phyloP scores from a whole-genome alignment of 2,113 vertebrate genomes.

The Nipponia nippon region DNA sequence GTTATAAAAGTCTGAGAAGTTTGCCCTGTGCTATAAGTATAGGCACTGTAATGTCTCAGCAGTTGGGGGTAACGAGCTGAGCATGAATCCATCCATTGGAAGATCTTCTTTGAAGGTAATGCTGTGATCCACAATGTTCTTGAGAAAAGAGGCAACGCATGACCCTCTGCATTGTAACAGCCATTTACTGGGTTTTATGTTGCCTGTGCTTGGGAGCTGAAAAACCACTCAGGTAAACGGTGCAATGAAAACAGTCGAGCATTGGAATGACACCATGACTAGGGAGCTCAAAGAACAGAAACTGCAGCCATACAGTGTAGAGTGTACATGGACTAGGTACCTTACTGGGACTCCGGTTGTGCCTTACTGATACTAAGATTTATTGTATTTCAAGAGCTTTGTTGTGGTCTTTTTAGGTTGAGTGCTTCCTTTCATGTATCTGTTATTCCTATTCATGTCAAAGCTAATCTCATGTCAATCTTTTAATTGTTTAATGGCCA shows the following conservation, averaged over 20 bases:
- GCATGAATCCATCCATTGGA: not conserved
- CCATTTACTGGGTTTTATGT: not conserved
- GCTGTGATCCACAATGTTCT: not conserved
- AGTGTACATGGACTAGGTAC: not conserved
- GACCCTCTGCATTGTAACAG: not conserved
- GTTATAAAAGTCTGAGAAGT: not conserved
- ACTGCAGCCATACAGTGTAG: not conserved
- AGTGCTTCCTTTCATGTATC: not conserved
- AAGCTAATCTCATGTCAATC: not conserved
- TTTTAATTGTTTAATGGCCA: not conserved
- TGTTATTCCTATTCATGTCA: not conserved
- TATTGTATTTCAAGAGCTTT: not conserved
- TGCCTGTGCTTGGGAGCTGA: not conserved
- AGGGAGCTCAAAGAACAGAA: not conserved
- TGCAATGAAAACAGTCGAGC: not conserved
- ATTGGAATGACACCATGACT: not conserved
- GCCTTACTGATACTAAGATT: not conserved
- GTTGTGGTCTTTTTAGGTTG: not conserved
- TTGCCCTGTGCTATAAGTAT: not conserved
- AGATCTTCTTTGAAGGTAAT: not conserved
- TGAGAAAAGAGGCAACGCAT: not conserved
- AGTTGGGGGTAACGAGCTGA: fast-evolving
- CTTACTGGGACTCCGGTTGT: not conserved
- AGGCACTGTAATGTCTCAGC: not conserved
- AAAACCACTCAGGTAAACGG: not conserved